A percentile compares a stretch with the other conserved stretches of the same genome.
These are phyloP conservation scores for Selenia dentaria DNA, from an alignment of 2,888 invertebrate species.

Conservation along the genomic window DNA sequence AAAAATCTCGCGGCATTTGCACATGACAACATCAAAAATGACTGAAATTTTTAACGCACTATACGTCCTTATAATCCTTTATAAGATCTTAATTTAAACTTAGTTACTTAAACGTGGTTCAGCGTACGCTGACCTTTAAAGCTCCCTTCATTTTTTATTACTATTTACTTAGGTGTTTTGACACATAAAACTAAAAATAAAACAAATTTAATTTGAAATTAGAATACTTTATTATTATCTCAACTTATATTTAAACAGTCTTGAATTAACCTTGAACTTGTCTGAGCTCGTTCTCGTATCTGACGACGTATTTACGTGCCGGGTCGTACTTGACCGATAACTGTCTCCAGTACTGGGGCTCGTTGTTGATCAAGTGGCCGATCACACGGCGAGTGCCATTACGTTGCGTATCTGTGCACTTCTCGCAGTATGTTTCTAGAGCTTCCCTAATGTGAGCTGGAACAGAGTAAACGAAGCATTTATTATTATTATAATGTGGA, in stretches of 20 bases:
- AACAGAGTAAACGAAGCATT: conserved; percentile 4
- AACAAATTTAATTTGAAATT: too few relatives aligned
- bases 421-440: conserved; percentile 59
- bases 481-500: too few relatives aligned
- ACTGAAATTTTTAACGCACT: too few relatives aligned
- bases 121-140: too few relatives aligned
- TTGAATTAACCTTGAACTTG: conserved; percentile 21
- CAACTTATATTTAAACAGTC: neutral
- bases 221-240: neutral
- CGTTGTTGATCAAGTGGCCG: conserved; percentile 61
- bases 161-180: too few relatives aligned
- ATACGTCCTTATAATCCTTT: too few relatives aligned
- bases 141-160: too few relatives aligned
- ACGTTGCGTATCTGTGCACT: conserved; percentile 60
- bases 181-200: too few relatives aligned
- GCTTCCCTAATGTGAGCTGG: conserved; percentile 67
- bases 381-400: conserved; percentile 53
- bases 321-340: conserved; percentile 55
- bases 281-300: conserved; percentile 54
- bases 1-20: too few relatives aligned
- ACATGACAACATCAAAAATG: too few relatives aligned
- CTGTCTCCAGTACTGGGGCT: conserved; percentile 51
- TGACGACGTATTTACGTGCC: conserved; percentile 42
- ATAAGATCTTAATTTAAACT: too few relatives aligned
- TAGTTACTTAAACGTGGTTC: too few relatives aligned